Base-by-base conservation (phyloP, 2,797 vertebrate species). In the Zalophus californianus region DNA sequence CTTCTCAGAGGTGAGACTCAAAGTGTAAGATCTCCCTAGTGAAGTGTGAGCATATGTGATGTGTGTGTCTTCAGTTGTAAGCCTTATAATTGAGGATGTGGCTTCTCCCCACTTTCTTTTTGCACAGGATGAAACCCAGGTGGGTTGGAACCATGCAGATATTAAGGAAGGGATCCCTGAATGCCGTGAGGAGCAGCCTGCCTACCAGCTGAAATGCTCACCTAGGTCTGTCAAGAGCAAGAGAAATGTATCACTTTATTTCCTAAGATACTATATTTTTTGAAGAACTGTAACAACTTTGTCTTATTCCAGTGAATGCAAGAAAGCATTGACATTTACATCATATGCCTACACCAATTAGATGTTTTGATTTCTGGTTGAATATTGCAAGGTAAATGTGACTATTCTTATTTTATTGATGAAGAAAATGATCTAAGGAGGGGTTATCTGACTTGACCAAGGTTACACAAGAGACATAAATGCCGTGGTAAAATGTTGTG, bases 81-180 rank as follows among this genome's bases (percentile, higher is more conserved):
- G 27, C 15, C 15, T 44, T 54, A 41, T 32, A 18, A 38, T 1
- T 58, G 8, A 80, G 23, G 6, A 41, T 16, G 50, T 62, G 73
- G 27, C 18, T 72, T 68, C n/a, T 92, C 29, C 18, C 20, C 3
- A 5, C 6, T 66, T 12, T 25, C 12, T 27, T 48, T 75, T 64
- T 10, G 13, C 48, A 44, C 7, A n/a, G 38, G 5, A 20, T 70
- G 13, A 41, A 70, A 91, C 7, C 21, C 35, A 68, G n/a, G 35
- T 4, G 21, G 6, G 50, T 13, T 41, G 23, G 27, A 64, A 44
- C 14, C 3, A 35, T 0, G 0, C 1, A 44, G 18, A 21, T 41
- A 15, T 52, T 52, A 66, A 50, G 2, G 14, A 21, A 58, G 20
- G 8, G 8, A 12, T 7, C 38, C 48, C 23, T 14, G 6, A 72